Evolutionary conservation across 2,888 invertebrate species (phyloP), one percentile per base, ranked within the genome.

Genomic region (Empis stercorea): DNA sequence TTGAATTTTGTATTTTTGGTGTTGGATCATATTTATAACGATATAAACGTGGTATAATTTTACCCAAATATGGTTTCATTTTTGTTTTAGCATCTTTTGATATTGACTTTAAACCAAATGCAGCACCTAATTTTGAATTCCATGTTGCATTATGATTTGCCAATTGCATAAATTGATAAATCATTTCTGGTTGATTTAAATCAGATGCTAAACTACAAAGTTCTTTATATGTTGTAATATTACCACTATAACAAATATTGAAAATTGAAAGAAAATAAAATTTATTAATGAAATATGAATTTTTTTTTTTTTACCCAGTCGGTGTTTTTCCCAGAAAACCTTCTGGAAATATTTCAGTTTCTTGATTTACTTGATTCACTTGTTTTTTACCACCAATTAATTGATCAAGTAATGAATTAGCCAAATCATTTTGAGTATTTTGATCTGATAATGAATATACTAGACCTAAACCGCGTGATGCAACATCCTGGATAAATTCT

Each of bases 151-250:
- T 92, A 62, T 94, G 89, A 73, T 93, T 93, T 0, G 94, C 94
- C 53, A 95, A 72, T 65, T 93, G 87, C 87, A 96, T 88, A 65
- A 96, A 96, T 67, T 91, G 89, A 70, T 96, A 96, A 52, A 94
- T 80, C 51, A 96, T 75, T 63, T 95, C 94, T 0, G 95, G 95
- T 63, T 95, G 89, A 63, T 94, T 94, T 52, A 96, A 72, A 68
- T 95, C 94, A 1, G 91, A 91, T 1, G 94, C 94, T 40, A 95
- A 72, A 0, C 91, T 86, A 66, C 94, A 95, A 44, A 96, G 73
- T 67, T 96, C 95, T 64, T 88, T 91, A 70, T 96, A 96, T 0
- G 95, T 95, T 2, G 93, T 85, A 30, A 95, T 73, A 58, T 85
- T 87, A 11, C 87, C 87, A 0, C 92, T 88, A 62, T 41, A 73